A percentile compares a stretch with the other conserved stretches of the same genome.
Evolutionary conservation across 2,888 invertebrate species (phyloP).

Genomic region (Thereva unica): DNA sequence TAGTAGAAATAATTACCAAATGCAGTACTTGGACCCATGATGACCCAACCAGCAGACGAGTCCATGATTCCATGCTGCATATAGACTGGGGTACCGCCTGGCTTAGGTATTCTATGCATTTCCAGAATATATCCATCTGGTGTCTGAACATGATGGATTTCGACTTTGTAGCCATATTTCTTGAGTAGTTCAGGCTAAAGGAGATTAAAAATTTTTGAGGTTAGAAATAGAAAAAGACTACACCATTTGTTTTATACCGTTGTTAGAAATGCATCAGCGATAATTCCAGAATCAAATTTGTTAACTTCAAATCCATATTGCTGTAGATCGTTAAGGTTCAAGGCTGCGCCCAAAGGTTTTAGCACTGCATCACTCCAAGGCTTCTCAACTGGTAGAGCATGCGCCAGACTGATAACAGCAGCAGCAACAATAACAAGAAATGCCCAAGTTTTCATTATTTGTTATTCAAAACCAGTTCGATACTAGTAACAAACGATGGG

Average conservation of each 20-base stretch:
- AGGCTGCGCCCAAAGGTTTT: constrained; percentile 15
- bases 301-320: constrained; percentile 29
- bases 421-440: too few relatives aligned
- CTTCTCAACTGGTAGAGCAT: too few relatives aligned
- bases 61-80: constrained; percentile 70
- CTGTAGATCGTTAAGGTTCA: constrained; percentile 15
- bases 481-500: too few relatives aligned
- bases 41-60: constrained; percentile 70
- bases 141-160: constrained; percentile 65
- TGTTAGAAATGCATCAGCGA: constrained; percentile 36
- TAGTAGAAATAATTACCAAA: constrained; percentile 50
- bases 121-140: constrained; percentile 73
- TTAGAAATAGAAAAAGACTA: neutral
- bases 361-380: neutral
- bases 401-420: too few relatives aligned
- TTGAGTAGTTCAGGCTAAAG: constrained; percentile 59
- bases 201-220: neutral
- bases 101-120: constrained; percentile 67
- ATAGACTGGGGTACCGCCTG: constrained; percentile 45
- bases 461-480: too few relatives aligned
- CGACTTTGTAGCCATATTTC: constrained; percentile 64
- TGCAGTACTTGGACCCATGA: constrained; percentile 66
- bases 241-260: constrained; percentile 21
- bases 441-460: too few relatives aligned
- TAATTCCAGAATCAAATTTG: constrained; percentile 20